Base-by-base conservation (phyloP, 2,113 vertebrate genomes). In the Oceanodroma tethys region DNA sequence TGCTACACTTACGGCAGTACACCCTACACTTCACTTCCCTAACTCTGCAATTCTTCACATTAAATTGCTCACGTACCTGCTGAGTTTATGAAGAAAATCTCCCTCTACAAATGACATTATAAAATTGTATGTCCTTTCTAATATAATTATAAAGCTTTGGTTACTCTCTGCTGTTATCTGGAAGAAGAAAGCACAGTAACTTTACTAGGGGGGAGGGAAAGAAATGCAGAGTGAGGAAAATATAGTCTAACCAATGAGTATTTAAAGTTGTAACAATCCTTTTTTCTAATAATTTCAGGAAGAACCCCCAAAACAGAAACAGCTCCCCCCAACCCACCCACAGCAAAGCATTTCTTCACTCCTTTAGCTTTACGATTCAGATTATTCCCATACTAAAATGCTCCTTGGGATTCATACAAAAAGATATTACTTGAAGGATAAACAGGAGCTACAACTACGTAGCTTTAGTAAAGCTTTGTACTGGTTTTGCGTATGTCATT, bases 401-500 rank as follows among this genome's bases (percentile, higher is more conserved):
- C 8, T 88, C 65, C 58, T 48, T 65, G 43, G 40, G 52, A 83
- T 86, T 94, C 74, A 71, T 27, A 59, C 26, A 78, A 43, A 83
- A 81, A 34, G 42, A 18, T 75, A 74, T 75, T 81, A 81, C 76
- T 75, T 79, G 52, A 88, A 86, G 25, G 20, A 95, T 85, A 96
- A 96, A 81, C 81, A 93, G 89, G 40, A 84, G 40, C 56, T 73
- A 86, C 80, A 88, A 56, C 68, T 84, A 84, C 3, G 0, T 6
- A 65, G 87, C 58, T 86, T 88, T 90, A 60, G 43, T 58, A 88
- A 80, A 95, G 88, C 67, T 86, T 84, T 91, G 90, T 88, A 78
- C 72, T 75, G 74, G 67, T 86, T 92, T 95, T 81, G 72, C 94
- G 90, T 93, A 93, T 63, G 72, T 94, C 87, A 95, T 88, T 86